These are phyloP conservation scores for Megastigmus dorsalis DNA, from an alignment of 2,888 invertebrate genomes.

Conservation along the genomic window DNA sequence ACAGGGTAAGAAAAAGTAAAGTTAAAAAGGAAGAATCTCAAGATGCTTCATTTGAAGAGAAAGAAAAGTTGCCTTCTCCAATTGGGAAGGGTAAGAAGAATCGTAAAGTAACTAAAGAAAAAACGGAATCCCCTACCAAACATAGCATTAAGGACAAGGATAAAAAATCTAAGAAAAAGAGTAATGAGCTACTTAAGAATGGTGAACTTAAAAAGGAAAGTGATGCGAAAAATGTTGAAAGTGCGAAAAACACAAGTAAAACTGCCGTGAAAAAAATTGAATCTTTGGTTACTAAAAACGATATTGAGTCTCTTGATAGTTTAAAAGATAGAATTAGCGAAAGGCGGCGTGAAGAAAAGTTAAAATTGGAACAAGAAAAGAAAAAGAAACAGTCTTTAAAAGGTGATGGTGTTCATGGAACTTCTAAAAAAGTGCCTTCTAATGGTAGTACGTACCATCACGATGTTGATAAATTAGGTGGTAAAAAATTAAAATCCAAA, in stretches of 20 bases:
- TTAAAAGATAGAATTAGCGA: conserved; percentile 71
- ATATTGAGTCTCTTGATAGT: conserved; percentile 71
- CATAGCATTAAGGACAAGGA: conserved; percentile 58
- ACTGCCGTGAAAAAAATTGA: conserved; percentile 67
- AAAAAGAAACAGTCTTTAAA: conserved; percentile 67
- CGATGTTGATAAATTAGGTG: conserved; percentile 64
- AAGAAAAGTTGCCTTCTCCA: conserved; percentile 27
- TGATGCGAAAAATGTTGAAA: conserved; percentile 72
- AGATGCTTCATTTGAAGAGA: conserved; percentile 47
- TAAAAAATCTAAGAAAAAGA: conserved; percentile 62
- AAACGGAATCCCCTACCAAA: conserved; percentile 54
- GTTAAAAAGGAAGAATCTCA: conserved; percentile 62
- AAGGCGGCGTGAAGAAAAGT: conserved; percentile 68
- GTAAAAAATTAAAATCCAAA: conserved; percentile 67
- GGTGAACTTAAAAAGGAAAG: conserved; percentile 77
- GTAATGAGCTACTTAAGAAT: conserved; percentile 77
- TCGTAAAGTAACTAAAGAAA: conserved; percentile 61
- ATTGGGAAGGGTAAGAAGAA: conserved; percentile 60
- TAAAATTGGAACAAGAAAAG: conserved; percentile 69
- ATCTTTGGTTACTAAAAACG: conserved; percentile 66
- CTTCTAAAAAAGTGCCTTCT: conserved; percentile 74
- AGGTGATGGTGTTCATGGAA: conserved; percentile 62
- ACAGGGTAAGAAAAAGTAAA: conserved; percentile 66
- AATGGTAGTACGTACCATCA: conserved; percentile 70
- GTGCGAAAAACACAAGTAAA: conserved; percentile 66